Base-by-base conservation (phyloP, 2,888 invertebrate species). In the Macrosoma leucophasiata region DNA sequence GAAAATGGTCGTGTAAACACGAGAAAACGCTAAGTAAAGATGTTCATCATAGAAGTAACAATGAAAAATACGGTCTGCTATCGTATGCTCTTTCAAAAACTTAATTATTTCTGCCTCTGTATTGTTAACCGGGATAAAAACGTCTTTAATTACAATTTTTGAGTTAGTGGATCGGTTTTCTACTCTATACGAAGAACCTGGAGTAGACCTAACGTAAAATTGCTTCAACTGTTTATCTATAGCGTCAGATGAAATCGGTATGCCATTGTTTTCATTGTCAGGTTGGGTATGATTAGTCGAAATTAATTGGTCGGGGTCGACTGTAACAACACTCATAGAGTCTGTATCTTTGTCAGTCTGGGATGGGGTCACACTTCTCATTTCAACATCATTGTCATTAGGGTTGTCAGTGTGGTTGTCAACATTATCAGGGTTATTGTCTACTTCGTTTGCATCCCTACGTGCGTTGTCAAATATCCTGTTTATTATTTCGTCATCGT, bases 241-340 rank as follows among this genome's bases (percentile, higher is more conserved):
- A 18, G 18, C 18, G n/a, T n/a, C n/a, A n/a, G n/a, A n/a, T n/a
- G n/a, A n/a, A n/a, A n/a, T n/a, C n/a, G n/a, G n/a, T n/a, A n/a
- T n/a, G n/a, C 57, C 17, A 2, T 31, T 29, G 17, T 39, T 33
- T 30, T 17, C 4, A 8, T 36, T 24, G 9, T 15, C 29, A 17
- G 10, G 17, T 7, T 33, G 20, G 3, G 27, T 39, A n/a, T 36
- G 20, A 2, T 29, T 9, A 21, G 31, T 39, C n/a, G 38, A 21
- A 2, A 32, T 9, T 24, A 32, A n/a, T n/a, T n/a, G n/a, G n/a
- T n/a, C n/a, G 14, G 2, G 14, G 10, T 37, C 31, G 10, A 22
- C 24, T n/a, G n/a, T n/a, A n/a, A n/a, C n/a, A 7, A 12, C 10
- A n/a, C 18, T 27, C 22, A 31, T 24, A 31, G 24, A 18, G 14